Evolutionary conservation across 2,888 invertebrate genomes (phyloP), one percentile per base, ranked within the genome.

Genomic region (Geotrupes spiniger): DNA sequence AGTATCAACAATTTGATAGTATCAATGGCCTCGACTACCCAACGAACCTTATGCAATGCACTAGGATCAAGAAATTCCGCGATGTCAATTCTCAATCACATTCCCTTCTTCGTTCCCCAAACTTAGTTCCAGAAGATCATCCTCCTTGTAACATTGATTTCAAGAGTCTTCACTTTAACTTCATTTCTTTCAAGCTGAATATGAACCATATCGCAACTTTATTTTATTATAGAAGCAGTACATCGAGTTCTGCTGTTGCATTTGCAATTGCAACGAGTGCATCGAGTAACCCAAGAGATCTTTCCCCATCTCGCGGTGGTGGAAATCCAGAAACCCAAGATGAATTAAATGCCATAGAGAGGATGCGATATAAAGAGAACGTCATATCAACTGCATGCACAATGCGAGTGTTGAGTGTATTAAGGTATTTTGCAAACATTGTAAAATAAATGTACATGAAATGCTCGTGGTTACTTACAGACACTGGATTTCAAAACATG

Each of bases 301-400:
- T 82, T 11, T 79, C 74, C 0, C 69, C 71, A 10, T 65, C 66
- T 50, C 65, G 73, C 37, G 61, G 64, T 49, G 58, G 67, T 51
- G 60, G 61, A 33, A 55, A 62, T 45, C 47, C 58, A 37, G 57
- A 52, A 55, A 70, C 64, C 67, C 70, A 69, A 66, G 72, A 69
- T 49, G 66, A 68, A 29, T 63, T 64, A 50, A 36, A 9, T 29
- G 58, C 63, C 9, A 57, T 68, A 26, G 78, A 84, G 26, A 78
- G 81, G 26, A 76, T 76, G 28, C 68, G 76, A 39, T 76, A 81
- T 42, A 81, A 83, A 54, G 89, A 89, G 63, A 87, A 85, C 5
- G 86, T 90, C 33, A 89, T 92, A 69, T 91, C 90, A 33, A 92
- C 92, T 3, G 93, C 93, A n/a, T 92, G 92, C 45, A 93, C 92